A percentile compares a stretch with the other conserved stretches of the same genome.
phyloP scores from a whole-genome alignment of 2,113 vertebrate species.

The Gambusia affinis region DNA sequence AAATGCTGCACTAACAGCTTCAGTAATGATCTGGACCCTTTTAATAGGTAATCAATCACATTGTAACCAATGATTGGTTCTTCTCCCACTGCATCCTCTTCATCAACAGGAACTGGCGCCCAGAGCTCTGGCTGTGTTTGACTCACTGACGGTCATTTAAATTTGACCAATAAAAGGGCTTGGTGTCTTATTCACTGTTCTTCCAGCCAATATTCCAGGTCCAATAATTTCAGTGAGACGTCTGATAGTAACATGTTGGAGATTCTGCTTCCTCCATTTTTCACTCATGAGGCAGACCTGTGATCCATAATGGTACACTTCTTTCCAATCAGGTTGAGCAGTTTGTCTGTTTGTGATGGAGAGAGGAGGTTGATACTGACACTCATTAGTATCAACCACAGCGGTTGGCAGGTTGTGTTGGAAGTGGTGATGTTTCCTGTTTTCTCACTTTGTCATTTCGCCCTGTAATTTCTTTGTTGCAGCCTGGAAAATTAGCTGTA shows the following conservation, averaged over 20 bases:
- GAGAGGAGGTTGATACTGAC: background rate
- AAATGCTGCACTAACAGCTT: slow-evolving; percentile 25
- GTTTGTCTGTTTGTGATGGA: no score
- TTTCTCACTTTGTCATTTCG: background rate
- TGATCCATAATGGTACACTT: background rate
- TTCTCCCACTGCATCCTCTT: slow-evolving; percentile 14
- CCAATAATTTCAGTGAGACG: background rate
- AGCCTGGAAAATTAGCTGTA: background rate
- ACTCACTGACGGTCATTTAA: background rate
- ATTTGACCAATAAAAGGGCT: slow-evolving; percentile 8
- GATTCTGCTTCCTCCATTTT: background rate
- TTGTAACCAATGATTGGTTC: slow-evolving; percentile 29
- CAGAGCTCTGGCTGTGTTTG: background rate
- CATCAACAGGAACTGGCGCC: slow-evolving; percentile 12
- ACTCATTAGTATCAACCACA: no score
- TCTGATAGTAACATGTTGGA: background rate
- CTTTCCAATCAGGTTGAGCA: background rate
- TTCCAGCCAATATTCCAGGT: background rate
- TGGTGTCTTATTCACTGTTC: background rate
- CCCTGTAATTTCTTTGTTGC: background rate
- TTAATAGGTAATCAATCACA: slow-evolving; percentile 34
- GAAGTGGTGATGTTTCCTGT: no score
- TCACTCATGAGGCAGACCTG: slow-evolving; percentile 11
- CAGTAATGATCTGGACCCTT: background rate
- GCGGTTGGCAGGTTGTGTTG: background rate